Percentiles rank a stretch among this genome's conserved stretches.
phyloP scores from a whole-genome alignment of 2,113 vertebrate species.

The Ophiodon elongatus region DNA sequence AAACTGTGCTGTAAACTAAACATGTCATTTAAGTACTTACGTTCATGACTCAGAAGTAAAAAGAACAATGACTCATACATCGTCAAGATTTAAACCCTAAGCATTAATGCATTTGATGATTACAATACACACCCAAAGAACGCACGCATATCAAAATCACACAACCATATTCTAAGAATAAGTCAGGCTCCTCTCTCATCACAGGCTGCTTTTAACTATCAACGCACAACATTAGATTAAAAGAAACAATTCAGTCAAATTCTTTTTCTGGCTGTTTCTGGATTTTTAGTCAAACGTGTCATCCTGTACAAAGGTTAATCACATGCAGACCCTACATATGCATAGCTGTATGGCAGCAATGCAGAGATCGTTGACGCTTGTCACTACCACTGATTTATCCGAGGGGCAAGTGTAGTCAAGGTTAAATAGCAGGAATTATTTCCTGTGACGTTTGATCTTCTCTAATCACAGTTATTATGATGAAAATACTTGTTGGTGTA shows the following conservation, averaged over 20 bases:
- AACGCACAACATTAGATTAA: background rate
- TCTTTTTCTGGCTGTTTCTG: background rate
- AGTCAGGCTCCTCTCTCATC: background rate
- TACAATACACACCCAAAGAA: conserved; percentile 10
- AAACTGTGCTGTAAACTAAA: background rate
- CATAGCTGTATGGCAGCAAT: background rate
- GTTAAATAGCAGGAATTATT: conserved; percentile 46
- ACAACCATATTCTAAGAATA: conserved; percentile 53
- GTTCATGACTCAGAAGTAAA: background rate
- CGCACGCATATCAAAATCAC: conserved; percentile 12
- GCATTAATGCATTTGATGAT: conserved; percentile 18
- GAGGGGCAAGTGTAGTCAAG: background rate
- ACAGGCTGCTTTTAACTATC: conserved; percentile 18
- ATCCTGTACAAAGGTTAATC: background rate
- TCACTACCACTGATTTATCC: conserved; percentile 12
- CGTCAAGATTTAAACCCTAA: background rate
- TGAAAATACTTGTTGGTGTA: conserved; percentile 30
- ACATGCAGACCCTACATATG: background rate
- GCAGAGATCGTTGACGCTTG: background rate
- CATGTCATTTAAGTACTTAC: background rate
- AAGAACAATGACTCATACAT: background rate
- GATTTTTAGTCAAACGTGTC: background rate
- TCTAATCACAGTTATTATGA: conserved; percentile 35
- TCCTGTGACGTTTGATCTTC: conserved; percentile 19
- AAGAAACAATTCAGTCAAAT: background rate